A percentile compares a stretch with the other conserved stretches of the same genome.
These are phyloP conservation scores for Sorex fumeus DNA, from an alignment of 2,113 vertebrate genomes.

Conservation along the genomic window DNA sequence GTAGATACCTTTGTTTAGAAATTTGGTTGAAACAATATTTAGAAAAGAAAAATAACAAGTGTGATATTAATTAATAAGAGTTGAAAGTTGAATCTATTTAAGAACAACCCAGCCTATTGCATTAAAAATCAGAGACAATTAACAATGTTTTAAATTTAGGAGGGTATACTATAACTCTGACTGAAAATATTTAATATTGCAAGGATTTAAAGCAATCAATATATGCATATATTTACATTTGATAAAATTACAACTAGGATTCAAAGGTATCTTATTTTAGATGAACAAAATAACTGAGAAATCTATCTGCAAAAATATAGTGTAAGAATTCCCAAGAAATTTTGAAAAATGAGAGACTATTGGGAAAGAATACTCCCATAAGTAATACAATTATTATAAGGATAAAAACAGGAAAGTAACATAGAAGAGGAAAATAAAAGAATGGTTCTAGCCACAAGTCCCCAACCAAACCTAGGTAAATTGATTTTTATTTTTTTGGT, in stretches of 20 bases:
- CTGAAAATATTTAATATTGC: neutral
- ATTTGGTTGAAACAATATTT: neutral
- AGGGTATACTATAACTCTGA: neutral
- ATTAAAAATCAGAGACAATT: no score
- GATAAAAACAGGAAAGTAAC: neutral
- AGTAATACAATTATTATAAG: neutral
- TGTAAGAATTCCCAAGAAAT: neutral
- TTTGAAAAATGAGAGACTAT: neutral
- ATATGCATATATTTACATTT: neutral
- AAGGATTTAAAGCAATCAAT: neutral
- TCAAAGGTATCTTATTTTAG: neutral
- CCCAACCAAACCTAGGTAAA: neutral
- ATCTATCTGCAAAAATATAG: neutral
- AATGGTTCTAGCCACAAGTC: neutral
- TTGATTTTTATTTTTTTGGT: no score
- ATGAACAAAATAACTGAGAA: neutral
- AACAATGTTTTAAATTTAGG: conserved; percentile 12
- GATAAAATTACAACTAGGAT: neutral
- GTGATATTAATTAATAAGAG: neutral
- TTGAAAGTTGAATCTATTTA: neutral
- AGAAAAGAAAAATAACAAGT: neutral
- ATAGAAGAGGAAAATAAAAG: neutral
- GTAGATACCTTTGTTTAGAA: neutral
- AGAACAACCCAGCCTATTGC: no score
- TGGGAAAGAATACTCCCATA: neutral